A percentile compares a stretch with the other conserved stretches of the same genome.
Evolutionary conservation across 2,797 vertebrate species (phyloP).

Genomic region (Erethizon dorsatum): DNA sequence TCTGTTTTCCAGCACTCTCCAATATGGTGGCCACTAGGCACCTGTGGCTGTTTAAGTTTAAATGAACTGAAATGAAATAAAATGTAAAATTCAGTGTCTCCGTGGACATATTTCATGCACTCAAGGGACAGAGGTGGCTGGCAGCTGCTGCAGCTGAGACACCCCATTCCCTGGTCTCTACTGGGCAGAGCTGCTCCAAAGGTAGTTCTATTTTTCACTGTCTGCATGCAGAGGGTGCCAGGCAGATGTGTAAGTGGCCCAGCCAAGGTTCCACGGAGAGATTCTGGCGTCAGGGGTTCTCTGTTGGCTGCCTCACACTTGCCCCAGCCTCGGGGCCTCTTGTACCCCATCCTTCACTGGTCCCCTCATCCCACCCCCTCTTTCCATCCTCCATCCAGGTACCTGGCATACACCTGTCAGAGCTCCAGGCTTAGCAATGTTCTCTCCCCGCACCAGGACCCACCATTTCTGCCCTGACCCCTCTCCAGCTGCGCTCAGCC

Average conservation of each 20-base stretch:
- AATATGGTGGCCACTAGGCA: not conserved
- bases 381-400: not conserved
- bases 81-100: not conserved
- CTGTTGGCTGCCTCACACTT: not conserved
- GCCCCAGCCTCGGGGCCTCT: not conserved
- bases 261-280: not conserved
- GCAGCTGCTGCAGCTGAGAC: not conserved
- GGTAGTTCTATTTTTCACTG: not conserved
- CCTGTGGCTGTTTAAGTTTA: not conserved
- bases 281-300: not conserved
- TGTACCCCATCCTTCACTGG: rapidly evolving
- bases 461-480: not conserved
- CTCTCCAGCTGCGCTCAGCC: not conserved
- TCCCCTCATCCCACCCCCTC: too few species aligned
- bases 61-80: slow-evolving; percentile 21
- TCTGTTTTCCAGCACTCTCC: not conserved
- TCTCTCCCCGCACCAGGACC: not conserved
- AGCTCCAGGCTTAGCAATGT: not conserved
- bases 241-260: not conserved
- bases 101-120: not conserved
- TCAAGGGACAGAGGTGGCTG: not conserved
- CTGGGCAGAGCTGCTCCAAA: not conserved
- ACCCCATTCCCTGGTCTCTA: not conserved
- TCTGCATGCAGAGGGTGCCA: not conserved
- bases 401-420: not conserved